Evolutionary conservation across 53 echinoderm and acorn worm genomes (phyloP), one percentile per base, ranked within the genome.

Genomic region (Paracentrotus lividus): DNA sequence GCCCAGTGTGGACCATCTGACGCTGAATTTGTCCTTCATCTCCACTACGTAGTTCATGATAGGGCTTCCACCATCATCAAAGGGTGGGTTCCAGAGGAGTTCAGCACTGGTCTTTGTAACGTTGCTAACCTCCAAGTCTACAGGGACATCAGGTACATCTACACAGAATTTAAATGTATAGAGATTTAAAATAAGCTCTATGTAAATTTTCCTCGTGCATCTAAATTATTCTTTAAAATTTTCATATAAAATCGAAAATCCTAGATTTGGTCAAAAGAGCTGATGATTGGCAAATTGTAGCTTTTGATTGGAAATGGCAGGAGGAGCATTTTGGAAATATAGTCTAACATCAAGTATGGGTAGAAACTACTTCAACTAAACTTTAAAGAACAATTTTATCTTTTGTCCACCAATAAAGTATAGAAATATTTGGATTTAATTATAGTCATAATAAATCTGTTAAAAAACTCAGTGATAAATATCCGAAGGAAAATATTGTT

Each of bases 21-120:
- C 76, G 5, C 97, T 88, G 36, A 95, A 97, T 2, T 92, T 88
- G 81, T 99, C 99, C 42, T 97, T 96, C 93, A 97, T 97, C 94
- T 99, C 99, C 24, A 99, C 91, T 93, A 99, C 92, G 95, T 99
- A 99, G 85, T 97, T 99, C 61, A 96, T 97, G 87, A 99, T 90
- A 0, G 95, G 95, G 92, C 99, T 99, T 43, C 99, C 99, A 6
- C 99, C 99, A 65, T 99, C 97, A 88, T 96, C 95, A 24, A 93
- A 57, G 27, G 97, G 99, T 84, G 96, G 94, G 45, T 88, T 93
- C 97, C 97, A 97, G 15, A 96, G 94, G 29, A 99, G 94, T 26
- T 96, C 96, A 49, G 95, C 97, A 31, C 96, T 96, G 92, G 94
- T 96, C 90, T 96, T 96, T 76, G 96, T 99, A 67, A 97, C 90